Base-by-base conservation (phyloP, 2,113 vertebrate genomes). In the Sinocyclocheilus anshuiensis region DNA sequence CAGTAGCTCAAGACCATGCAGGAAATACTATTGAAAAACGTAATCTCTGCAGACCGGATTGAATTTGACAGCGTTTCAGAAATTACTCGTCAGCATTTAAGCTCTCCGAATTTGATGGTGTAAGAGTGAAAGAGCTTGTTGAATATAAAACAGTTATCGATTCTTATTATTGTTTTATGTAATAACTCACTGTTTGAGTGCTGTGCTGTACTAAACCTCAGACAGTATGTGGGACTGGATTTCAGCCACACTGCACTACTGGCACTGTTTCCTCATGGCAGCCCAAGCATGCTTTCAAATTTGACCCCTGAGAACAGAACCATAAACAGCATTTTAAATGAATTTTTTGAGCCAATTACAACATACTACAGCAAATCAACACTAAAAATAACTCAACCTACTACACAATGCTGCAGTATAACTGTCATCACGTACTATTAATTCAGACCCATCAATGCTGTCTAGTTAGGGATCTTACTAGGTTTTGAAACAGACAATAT, bases 151-250 rank as follows among this genome's bases (percentile, higher is more conserved):
- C 53, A 57, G 50, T 22, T 65, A 81, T 63, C 78, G 61, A 79
- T 78, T 78, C 77, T 65, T 65, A 18, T 81, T 63, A n/a, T 63
- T 16, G 78, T n/a, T 81, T 39, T 15, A 42, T 63, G 36, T 5
- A 80, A 63, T 80, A 61, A 63, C 57, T 63, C 22, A 13, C 22
- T n/a, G 84, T 55, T 50, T 61, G 50, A 84, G 53, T 65, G 61
- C 48, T 29, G 45, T 55, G 84, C 63, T 78, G 86, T 89, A 89
- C 91, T 91, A 89, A 84, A 89, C 90, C 91, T 91, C 91, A 42
- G 87, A 89, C 87, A 91, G 90, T 90, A 92, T 93, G 91, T 93
- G 87, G 93, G 92, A 84, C 92, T 93, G 84, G 90, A 90, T 91
- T 94, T 93, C 83, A 91, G 90, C 92, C 92, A 91, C 86, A 61